phyloP scores from a whole-genome alignment of 1,140 invertebrate genomes.

The Lamellibrachia luymesi region DNA sequence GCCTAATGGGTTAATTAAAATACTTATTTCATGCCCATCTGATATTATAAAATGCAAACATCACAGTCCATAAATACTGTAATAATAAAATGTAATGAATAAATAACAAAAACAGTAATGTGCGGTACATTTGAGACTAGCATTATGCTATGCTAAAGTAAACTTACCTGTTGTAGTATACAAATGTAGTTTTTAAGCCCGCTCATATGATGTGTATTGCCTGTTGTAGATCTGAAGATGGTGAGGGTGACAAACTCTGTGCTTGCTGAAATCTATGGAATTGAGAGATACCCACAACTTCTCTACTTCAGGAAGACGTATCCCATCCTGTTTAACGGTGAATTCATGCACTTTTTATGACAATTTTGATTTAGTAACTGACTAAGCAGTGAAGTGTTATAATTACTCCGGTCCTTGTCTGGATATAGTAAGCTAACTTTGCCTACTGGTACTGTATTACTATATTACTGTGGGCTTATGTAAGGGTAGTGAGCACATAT shows the following conservation, averaged over 20 bases:
- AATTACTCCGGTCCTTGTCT: too few relatives aligned
- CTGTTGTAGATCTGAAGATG: slow-evolving; percentile 18
- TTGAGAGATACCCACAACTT: neutral
- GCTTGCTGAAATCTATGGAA: neutral
- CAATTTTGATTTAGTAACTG: too few relatives aligned
- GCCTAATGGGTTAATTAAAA: too few relatives aligned
- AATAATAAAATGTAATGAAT: too few relatives aligned
- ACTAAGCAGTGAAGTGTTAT: too few relatives aligned
- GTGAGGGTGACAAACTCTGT: neutral
- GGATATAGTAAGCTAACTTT: too few relatives aligned
- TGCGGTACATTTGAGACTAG: neutral
- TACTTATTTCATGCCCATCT: too few relatives aligned
- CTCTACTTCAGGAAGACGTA: neutral
- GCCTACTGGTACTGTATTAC: too few relatives aligned
- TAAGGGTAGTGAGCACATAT: too few relatives aligned
- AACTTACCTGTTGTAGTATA: neutral
- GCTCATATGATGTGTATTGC: neutral
- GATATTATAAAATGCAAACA: too few relatives aligned
- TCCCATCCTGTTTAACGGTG: slow-evolving; percentile 18
- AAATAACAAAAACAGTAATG: neutral
- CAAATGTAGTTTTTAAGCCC: neutral
- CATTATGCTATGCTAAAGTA: neutral
- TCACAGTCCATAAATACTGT: too few relatives aligned
- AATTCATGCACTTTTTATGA: neutral
- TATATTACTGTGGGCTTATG: too few relatives aligned